Base-by-base conservation (phyloP, 2,888 invertebrate genomes). In the Drosophila recens region DNA sequence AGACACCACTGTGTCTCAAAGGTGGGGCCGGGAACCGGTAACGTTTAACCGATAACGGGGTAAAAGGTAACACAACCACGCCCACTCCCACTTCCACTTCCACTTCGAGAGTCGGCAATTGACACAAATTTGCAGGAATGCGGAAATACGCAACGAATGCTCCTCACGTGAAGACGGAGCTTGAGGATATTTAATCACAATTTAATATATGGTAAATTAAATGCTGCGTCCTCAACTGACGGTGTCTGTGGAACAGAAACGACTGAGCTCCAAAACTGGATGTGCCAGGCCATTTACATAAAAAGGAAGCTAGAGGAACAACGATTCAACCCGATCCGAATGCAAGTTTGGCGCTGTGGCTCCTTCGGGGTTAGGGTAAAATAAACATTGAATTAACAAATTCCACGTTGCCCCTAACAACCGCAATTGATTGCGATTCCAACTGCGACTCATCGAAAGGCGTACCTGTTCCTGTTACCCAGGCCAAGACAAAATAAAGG, bases 371-470 rank as follows among this genome's bases (percentile, higher is more conserved):
- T 72, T 69, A 72, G 83, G 83, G 73, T 72, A 80, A 78, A 81
- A 77, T 76, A 80, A 87, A 84, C 90, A 92, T 92, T 91, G 92
- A 92, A 92, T 92, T 92, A 92, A 92, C 92, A 92, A 92, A 90
- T 90, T 90, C 89, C 84, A 77, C 70, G 92, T 92, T 89, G 88
- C 92, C 89, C 88, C 56, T 84, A 89, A 88, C 91, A 89, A 90
- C 91, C 90, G 75, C 59, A 64, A 51, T 91, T 90, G 91, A 91
- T 90, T 91, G 90, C 83, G 61, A 72, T 67, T 23, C 23, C 23
- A 23, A 23, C 23, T 68, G 65, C 73, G 62, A 82, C 66, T 65
- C 79, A 73, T 64, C 67, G 70, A 73, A 70, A 67, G 75, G 70
- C 62, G 45, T 34, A 40, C 33, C 45, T 23, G 46, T 45, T 38